Percentiles rank a stretch among this genome's conserved stretches.
Evolutionary conservation across 2,888 invertebrate species (phyloP).

Genomic region (Stenurella melanura): DNA sequence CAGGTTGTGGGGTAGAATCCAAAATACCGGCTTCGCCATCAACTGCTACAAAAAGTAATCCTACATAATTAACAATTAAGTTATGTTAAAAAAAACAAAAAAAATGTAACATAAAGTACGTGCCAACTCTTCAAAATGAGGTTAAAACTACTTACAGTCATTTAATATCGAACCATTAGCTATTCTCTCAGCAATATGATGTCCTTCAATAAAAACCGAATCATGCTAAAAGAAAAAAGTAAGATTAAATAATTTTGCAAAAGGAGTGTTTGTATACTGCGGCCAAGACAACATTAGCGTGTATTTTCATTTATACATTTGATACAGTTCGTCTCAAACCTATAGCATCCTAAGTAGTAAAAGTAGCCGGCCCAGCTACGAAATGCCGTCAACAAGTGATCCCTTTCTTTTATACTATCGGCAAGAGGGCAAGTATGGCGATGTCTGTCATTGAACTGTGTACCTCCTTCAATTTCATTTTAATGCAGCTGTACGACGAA

Average conservation of each 20-base stretch:
- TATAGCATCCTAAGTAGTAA: no score
- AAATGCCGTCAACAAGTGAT: no score
- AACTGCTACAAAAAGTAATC: slow-evolving; percentile 12
- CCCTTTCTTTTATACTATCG: no score
- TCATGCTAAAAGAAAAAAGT: slow-evolving; percentile 51
- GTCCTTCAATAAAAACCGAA: slow-evolving; percentile 54
- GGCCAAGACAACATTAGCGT: not conserved
- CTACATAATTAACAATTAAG: not conserved
- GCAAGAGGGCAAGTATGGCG: no score
- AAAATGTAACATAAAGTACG: no score
- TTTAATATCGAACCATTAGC: slow-evolving; percentile 52
- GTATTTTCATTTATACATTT: no score
- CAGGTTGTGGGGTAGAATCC: slow-evolving; percentile 54
- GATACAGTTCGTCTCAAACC: no score
- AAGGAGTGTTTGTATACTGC: not conserved
- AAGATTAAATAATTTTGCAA: not conserved
- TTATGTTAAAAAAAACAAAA: no score
- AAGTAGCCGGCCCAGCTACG: no score
- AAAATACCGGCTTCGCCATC: slow-evolving; percentile 42
- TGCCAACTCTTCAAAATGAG: not conserved
- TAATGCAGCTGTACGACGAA: no score
- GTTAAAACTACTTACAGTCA: slow-evolving; percentile 45
- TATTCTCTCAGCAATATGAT: slow-evolving; percentile 49
- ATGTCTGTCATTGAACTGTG: no score
- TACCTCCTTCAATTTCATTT: no score